Evolutionary conservation across 2,797 vertebrate species (phyloP).

Genomic region (Manis crassicaudata): DNA sequence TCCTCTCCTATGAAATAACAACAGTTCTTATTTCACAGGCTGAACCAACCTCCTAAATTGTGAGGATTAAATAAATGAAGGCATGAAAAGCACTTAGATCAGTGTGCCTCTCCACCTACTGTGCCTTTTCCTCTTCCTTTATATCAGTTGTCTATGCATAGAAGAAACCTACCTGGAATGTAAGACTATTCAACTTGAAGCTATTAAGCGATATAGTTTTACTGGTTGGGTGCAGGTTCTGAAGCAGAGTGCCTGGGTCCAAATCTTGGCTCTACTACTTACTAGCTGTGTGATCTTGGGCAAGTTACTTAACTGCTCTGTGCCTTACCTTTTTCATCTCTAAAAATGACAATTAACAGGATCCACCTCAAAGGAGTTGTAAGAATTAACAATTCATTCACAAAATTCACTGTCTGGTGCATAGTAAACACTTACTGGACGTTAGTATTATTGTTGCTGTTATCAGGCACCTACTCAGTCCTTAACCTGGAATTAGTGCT

Average conservation of each 20-base stretch:
- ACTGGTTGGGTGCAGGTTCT: not conserved
- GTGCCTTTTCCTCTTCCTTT: not conserved
- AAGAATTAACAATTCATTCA: conserved; percentile 57
- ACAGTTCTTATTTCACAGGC: conserved; percentile 35
- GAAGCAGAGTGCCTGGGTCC: not conserved
- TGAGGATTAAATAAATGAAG: conserved; percentile 38
- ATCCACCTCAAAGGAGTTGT: conserved; percentile 7
- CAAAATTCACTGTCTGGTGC: conserved; percentile 27
- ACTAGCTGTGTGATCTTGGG: conserved; percentile 9
- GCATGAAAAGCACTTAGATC: not conserved
- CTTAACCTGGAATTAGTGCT: conserved; percentile 52
- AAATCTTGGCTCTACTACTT: conserved; percentile 1
- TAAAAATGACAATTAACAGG: conserved; percentile 11
- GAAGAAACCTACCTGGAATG: not conserved
- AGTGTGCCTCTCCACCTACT: not conserved
- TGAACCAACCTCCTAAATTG: not conserved
- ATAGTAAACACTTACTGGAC: conserved; percentile 44
- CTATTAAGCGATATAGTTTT: not conserved
- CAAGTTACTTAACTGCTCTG: conserved; percentile 43
- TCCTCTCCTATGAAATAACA: conserved; percentile 37
- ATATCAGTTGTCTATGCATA: not conserved
- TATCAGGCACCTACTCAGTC: not conserved
- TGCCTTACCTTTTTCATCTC: conserved; percentile 41
- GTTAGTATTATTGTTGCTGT: conserved; percentile 3
- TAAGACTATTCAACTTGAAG: not conserved